Conservation (phyloP, 2,113 vertebrate genomes). For the Sylvia atricapilla region DNA sequence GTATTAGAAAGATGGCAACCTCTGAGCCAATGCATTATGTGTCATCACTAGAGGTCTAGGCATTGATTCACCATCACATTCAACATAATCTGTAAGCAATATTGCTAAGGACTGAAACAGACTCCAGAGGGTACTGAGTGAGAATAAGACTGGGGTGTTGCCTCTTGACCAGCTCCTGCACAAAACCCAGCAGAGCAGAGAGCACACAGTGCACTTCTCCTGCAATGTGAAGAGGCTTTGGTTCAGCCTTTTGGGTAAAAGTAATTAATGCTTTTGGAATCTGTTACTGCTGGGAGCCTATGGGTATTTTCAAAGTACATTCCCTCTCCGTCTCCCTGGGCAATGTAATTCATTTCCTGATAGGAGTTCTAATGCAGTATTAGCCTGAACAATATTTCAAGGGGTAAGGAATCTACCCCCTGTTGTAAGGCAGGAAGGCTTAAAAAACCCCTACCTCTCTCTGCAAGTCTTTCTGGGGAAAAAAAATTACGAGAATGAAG, state of each 20-base stretch:
- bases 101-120: not conserved
- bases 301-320: not conserved
- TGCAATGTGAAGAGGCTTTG: not conserved
- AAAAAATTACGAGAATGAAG: not conserved
- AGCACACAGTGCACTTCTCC: not conserved
- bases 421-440: not conserved
- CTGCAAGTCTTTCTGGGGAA: not conserved
- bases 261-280: not conserved
- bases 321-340: not conserved
- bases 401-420: not conserved
- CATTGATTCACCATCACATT: not conserved
- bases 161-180: not conserved
- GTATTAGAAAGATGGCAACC: not conserved
- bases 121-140: not conserved
- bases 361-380: not conserved
- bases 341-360: not conserved
- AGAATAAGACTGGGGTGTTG: not conserved
- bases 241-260: not conserved
- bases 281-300: not conserved
- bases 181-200: not conserved
- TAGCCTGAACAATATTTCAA: not conserved
- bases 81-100: not conserved
- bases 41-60: not conserved
- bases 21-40: not conserved
- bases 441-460: not conserved